Evolutionary conservation across 2,797 vertebrate genomes (phyloP), one percentile per base, ranked within the genome.

Genomic region (Harpagifer antarcticus): DNA sequence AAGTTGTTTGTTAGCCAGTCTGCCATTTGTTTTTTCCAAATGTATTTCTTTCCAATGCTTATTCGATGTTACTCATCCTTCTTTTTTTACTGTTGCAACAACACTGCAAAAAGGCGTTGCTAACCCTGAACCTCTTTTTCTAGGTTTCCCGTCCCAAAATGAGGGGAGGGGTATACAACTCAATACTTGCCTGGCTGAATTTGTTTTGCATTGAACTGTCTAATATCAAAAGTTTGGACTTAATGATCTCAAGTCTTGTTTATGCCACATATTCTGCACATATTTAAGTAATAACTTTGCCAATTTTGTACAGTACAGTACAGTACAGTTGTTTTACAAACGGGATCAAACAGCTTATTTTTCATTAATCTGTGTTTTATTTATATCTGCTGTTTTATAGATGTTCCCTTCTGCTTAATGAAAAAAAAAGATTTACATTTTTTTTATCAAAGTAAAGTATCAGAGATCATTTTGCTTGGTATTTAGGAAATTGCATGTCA

Each of bases 21-120:
- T 27, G 42, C 10, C 31, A 16, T 84, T 54, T 27, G 27, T 27
- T 54, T 81, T 77, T 78, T 69, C 40, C 45, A 50, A 27, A 54
- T 60, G 74, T 65, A 15, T 44, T 55, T 10, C 42, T 49, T 69
- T 75, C 31, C 37, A 59, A 6, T 4, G 45, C 42, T 52, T 68
- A 52, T 9, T 23, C 43, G 45, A 58, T 63, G 13, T 72, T 58
- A 37, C 4, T 33, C 53, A 53, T 73, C 37, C 5, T 3, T 64
- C 31, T 63, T 72, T 71, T 40, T 76, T 68, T 58, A 47, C 9
- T 8, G 13, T 47, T 17, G 53, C 15, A 66, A 14, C 3, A 2
- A n/a, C 12, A 56, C 14, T 49, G 10, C 3, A 33, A 65, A 27
- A 42, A 52, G 12, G 40, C 2, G 1, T 64, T 13, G 12, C n/a